Base-by-base conservation (phyloP, 1,140 invertebrate species). In the Babylonia areolata region DNA sequence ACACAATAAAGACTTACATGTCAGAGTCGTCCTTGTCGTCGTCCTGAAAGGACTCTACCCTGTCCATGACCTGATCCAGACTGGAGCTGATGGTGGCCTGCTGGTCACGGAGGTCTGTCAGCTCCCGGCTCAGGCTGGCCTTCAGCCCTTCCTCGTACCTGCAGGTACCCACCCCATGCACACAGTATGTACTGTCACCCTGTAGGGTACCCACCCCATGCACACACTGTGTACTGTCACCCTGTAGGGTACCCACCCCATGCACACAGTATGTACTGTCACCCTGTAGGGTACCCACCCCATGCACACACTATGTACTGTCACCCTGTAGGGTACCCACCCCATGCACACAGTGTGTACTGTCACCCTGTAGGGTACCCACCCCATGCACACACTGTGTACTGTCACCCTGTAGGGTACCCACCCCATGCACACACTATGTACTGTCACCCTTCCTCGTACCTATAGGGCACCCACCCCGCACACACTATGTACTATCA, bases 101-200 rank as follows among this genome's bases (percentile, higher is more conserved):
- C 82, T 90, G 88, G 23, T 90, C 88, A 33, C 88, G 78, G n/a
- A 90, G 79, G 3, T 89, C 87, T 17, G 31, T 84, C 46, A 90
- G 82, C 51, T 89, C 88, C 28, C 83, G 69, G 31, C 81, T 69
- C 23, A 90, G 81, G 28, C 85, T 86, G 15, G 85, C 78, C 79
- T 88, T 88, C 64, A 90, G 77, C 75, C 89, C 89, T 58, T 90
- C 85, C 64, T 90, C 89, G 84, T 87, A 90, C 28, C 89, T 90
- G 75, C n/a, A 37, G 6, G 11, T 20, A 73, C 31, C n/a, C 0
- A 35, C 31, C 9, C 35, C 11, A n/a, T n/a, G n/a, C n/a, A n/a
- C n/a, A n/a, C n/a, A n/a, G n/a, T n/a, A n/a, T 12, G 33, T 35
- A 73, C 58, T 0, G 23, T 35, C 71, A 73, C 35, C 12, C 31